Base-by-base conservation (phyloP, 2,113 vertebrate species). In the Mungos mungo region DNA sequence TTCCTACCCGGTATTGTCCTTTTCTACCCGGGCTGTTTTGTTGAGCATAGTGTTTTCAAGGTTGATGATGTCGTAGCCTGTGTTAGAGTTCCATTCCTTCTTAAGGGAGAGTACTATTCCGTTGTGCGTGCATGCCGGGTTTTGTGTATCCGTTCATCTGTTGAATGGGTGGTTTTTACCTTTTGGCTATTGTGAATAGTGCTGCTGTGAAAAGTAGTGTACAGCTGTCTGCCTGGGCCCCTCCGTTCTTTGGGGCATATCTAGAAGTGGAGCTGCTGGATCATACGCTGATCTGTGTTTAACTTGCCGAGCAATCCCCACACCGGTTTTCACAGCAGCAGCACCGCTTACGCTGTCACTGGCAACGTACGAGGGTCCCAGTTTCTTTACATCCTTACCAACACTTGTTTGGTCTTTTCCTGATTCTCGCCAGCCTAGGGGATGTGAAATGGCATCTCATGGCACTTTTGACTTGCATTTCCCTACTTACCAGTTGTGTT, bases 31-130 rank as follows among this genome's bases (percentile, higher is more conserved):
- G 25, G 29, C 86, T 52, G 41, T 85, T 92, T 90, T 45, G 65
- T 31, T 57, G 69, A 41, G 9, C 41, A n/a, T 52, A 76, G 12
- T 88, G 65, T 88, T 94, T 92, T 90, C 63, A 80, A 79, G 50
- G 60, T 94, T 84, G 65, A 35, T 85, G n/a, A 50, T 69, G 74
- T n/a, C 69, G 45, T 57, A 84, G 57, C 38, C 2, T 50, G 35
- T 83, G 7, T 77, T 82, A 54, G 54, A 93, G 76, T 82, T 94
- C 72, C 54, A 74, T 92, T 89, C 45, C 35, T 85, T 93, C 89
- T 71, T 63, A 81, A 87, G 76, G 21, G 54, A 83, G 38, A 92
- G 21, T 90, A 25, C 50, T 50, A 77, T 38, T 89, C 35, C 4
- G 7, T 27, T 38, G 8, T 18, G 9, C 52, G 16, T 71, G 5